A percentile compares a stretch with the other conserved stretches of the same genome.
Conservation (phyloP, 2,888 invertebrate species). For the Glyphotaelius pellucidus region DNA sequence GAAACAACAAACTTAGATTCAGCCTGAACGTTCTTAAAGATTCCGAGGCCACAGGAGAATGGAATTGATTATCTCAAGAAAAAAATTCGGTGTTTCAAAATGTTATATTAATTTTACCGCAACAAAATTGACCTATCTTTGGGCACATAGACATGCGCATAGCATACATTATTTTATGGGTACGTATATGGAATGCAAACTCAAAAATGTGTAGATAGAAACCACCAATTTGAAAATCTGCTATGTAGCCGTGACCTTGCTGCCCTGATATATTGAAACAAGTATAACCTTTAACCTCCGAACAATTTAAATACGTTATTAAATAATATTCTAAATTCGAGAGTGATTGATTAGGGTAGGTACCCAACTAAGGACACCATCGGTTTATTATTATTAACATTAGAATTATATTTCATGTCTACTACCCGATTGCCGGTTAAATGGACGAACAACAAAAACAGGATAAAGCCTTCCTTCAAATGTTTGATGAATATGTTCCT, state of each 20-base stretch:
- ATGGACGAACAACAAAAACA: no score
- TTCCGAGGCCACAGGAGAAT: no score
- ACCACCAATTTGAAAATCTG: not conserved
- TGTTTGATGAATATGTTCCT: no score
- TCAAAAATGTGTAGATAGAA: not conserved
- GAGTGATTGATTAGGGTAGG: not conserved
- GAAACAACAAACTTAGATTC: no score
- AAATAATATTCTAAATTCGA: not conserved
- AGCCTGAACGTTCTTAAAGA: no score
- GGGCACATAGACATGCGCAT: no score
- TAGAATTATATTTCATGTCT: not conserved
- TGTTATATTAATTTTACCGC: no score
- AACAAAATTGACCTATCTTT: no score
- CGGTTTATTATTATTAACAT: not conserved
- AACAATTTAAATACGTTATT: not conserved
- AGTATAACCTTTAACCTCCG: not conserved
- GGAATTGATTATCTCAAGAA: no score
- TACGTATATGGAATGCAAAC: not conserved
- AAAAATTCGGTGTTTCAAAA: no score
- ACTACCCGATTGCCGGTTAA: no score
- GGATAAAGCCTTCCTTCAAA: no score
- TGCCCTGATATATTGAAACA: not conserved
- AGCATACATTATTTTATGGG: not conserved
- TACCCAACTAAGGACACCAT: not conserved
- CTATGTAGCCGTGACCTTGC: not conserved